These are phyloP conservation scores for Agrenia bidenticulata DNA, from an alignment of 2,888 invertebrate species.

Conservation along the genomic window DNA sequence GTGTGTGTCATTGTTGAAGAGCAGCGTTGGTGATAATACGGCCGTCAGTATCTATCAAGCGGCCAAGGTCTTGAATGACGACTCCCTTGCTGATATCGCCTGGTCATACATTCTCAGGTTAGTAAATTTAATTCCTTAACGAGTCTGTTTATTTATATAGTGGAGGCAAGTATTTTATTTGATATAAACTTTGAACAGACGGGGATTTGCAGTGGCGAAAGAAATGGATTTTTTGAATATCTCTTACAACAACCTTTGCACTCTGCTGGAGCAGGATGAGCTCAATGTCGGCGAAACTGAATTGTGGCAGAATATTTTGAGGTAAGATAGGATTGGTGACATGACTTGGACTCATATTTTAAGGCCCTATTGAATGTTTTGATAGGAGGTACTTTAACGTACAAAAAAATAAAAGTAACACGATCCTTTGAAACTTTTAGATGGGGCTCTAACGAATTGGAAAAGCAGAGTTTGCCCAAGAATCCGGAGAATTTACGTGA, in stretches of 20 bases:
- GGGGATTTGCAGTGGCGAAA: conserved; percentile 44
- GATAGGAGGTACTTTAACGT: background rate
- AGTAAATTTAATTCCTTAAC: background rate
- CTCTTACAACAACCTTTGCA: conserved; percentile 36
- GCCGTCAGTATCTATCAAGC: conserved; percentile 45
- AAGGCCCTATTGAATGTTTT: background rate
- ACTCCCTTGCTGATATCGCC: conserved; percentile 40
- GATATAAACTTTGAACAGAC: conserved; percentile 16
- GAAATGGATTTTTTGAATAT: conserved; percentile 45
- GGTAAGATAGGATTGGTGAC: conserved; percentile 24
- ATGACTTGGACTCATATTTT: background rate
- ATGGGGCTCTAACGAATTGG: conserved; percentile 41
- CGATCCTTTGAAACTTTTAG: too few species aligned
- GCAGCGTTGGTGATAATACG: conserved; percentile 45
- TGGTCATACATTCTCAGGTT: conserved; percentile 41
- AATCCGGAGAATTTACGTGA: conserved; percentile 41
- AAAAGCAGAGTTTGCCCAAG: conserved; percentile 35
- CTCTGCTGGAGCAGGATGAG: conserved; percentile 41
- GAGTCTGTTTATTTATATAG: background rate
- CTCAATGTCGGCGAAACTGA: conserved; percentile 47
- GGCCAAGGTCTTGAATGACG: conserved; percentile 43
- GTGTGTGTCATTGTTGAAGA: conserved; percentile 40
- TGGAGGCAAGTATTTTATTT: background rate
- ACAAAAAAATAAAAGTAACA: too few species aligned
- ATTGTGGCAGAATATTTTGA: conserved; percentile 39